phyloP scores from a whole-genome alignment of 2,888 invertebrate species.

The Chrysina gloriosa region DNA sequence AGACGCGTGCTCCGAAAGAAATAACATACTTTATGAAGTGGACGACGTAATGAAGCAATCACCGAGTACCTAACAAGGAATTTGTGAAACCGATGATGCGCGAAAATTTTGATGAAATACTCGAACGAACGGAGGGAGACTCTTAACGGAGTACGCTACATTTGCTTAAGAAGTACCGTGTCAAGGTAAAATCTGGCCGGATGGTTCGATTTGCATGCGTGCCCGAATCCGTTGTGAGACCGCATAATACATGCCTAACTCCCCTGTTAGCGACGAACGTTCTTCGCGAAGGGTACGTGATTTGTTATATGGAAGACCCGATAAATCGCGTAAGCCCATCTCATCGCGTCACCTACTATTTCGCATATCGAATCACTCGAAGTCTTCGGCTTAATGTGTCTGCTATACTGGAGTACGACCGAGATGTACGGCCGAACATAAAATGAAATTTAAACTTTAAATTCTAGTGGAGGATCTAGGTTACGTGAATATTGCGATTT shows the following conservation, averaged over 20 bases:
- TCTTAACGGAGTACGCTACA: conserved; percentile 59
- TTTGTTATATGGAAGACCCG: conserved; percentile 22
- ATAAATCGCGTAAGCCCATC: conserved; percentile 26
- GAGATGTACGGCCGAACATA: too few species aligned
- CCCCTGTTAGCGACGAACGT: conserved; percentile 30
- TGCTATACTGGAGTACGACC: too few species aligned
- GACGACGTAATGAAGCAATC: conserved; percentile 7
- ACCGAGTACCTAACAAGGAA: conserved; percentile 55
- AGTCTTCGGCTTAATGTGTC: conserved; percentile 12
- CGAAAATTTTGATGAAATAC: conserved; percentile 59
- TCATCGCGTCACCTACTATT: conserved; percentile 18
- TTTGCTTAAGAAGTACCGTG: conserved; percentile 59
- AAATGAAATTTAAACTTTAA: too few species aligned
- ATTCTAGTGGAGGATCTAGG: background rate
- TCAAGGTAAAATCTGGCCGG: conserved; percentile 55
- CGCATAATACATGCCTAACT: conserved; percentile 29
- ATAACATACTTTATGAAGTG: conserved; percentile 3
- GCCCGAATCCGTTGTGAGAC: conserved; percentile 56
- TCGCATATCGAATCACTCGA: conserved; percentile 7
- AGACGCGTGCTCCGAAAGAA: background rate
- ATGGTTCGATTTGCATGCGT: conserved; percentile 57
- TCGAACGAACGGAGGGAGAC: conserved; percentile 52
- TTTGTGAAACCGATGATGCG: conserved; percentile 55
- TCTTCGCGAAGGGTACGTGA: conserved; percentile 21
- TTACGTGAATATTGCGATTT: too few species aligned